Base-by-base conservation (phyloP, 2,113 vertebrate species). In the Scolopax mira region DNA sequence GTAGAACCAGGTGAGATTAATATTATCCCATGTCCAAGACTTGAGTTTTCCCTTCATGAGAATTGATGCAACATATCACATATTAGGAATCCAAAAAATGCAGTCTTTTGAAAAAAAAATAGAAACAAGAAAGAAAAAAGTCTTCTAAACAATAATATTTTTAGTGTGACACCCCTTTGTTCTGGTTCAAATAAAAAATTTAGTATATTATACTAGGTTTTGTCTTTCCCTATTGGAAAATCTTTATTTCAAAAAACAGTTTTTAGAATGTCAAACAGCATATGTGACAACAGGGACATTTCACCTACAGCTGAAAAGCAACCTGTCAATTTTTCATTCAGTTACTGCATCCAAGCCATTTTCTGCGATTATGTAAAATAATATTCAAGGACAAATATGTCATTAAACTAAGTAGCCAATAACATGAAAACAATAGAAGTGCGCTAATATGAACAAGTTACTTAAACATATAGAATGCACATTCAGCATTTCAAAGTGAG, bases 61-160 rank as follows among this genome's bases (percentile, higher is more conserved):
- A 62, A 57, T 21, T 37, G 7, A 28, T 37, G 22, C 0, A 0
- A 6, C 0, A 1, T 55, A 13, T 48, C 12, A 0, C 4, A 16
- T 13, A n/a, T 6, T 37, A 75, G 28, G 15, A 72, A 79, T 33
- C 66, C 7, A 49, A 79, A 85, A 80, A 88, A 31, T 18, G 6
- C 24, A 70, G 35, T 4, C 16, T 51, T 35, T 8, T 21, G 9
- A 48, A 49, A n/a, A 57, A 65, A 8, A 37, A 39, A 48, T 1
- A 17, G 78, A 61, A 66, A 10, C 2, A 52, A 71, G 5, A 3
- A 79, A 62, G 3, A 28, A 67, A 61, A 24, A 28, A 25, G 1
- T 1, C 1, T 65, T 31, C 58, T 79, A 49, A 46, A 25, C 35
- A n/a, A 31, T 51, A 48, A 28, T 5, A 7, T 14, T 87, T 73